Conservation (phyloP, 2,113 vertebrate genomes). For the Tachuris rubrigastra region DNA sequence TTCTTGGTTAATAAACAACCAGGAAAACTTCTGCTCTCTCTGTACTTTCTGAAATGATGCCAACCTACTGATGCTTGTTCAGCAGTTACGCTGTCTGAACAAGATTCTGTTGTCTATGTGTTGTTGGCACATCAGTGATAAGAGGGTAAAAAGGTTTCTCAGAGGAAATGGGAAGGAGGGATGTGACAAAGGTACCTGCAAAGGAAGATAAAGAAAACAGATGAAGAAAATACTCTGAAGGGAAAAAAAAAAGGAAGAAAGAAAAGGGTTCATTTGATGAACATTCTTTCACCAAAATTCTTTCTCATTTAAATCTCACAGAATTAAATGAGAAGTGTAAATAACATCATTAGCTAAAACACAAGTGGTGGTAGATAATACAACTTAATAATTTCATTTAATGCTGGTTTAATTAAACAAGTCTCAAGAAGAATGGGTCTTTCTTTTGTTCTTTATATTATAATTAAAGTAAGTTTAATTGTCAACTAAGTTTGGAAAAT, state of each 20-base stretch:
- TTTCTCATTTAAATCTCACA: too few relatives aligned
- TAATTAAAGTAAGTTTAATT: not conserved
- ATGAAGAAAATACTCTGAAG: not conserved
- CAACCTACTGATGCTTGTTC: not conserved
- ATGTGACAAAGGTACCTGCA: not conserved
- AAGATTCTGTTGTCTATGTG: constrained; percentile 36
- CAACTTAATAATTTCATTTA: not conserved
- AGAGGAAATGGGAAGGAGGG: not conserved
- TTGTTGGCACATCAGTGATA: not conserved
- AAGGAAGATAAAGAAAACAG: not conserved
- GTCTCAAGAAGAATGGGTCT: not conserved
- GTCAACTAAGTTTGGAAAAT: not conserved
- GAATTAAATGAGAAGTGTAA: not conserved
- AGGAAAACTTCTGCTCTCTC: not conserved
- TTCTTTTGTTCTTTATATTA: not conserved
- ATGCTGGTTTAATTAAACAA: not conserved
- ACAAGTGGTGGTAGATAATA: not conserved
- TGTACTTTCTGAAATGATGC: not conserved
- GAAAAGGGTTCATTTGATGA: not conserved
- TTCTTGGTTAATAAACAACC: not conserved
- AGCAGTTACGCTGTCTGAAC: constrained; percentile 16
- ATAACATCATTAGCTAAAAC: not conserved
- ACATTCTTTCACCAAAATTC: not conserved
- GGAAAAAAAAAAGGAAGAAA: not conserved
- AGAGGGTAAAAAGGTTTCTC: not conserved